phyloP scores from a whole-genome alignment of 2,888 invertebrate genomes.

The Trichogramma dendrolimi region DNA sequence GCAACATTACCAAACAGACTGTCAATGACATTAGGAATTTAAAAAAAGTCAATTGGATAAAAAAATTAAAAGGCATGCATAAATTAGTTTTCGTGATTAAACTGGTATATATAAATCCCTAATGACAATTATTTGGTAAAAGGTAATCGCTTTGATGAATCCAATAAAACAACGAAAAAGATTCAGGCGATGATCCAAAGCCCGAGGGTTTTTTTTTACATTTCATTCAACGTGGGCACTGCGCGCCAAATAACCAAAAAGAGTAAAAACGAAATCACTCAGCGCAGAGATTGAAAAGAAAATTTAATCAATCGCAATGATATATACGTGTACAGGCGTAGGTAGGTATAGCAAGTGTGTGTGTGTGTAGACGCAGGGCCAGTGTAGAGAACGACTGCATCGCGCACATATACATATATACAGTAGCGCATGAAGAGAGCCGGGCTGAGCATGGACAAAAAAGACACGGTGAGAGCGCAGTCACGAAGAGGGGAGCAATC shows the following conservation, averaged over 20 bases:
- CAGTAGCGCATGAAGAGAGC: no score
- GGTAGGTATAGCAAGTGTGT: constrained; percentile 21
- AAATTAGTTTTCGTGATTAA: no score
- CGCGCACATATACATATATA: no score
- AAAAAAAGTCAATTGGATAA: no score
- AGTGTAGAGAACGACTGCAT: no score
- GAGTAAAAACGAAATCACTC: constrained; percentile 5
- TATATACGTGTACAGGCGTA: constrained; percentile 27
- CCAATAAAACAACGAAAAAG: not conserved
- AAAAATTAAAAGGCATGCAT: no score
- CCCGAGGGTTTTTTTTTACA: no score
- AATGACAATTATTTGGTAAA: not conserved
- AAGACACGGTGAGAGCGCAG: not conserved
- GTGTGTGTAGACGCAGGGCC: not conserved
- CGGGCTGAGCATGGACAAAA: not conserved
- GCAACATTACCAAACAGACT: no score
- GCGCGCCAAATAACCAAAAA: not conserved
- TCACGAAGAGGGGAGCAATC: constrained; percentile 11
- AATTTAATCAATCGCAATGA: constrained; percentile 29
- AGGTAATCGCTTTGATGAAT: not conserved
- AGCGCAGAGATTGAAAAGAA: constrained; percentile 4
- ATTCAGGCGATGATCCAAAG: no score
- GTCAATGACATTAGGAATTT: no score
- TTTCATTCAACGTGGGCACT: no score
- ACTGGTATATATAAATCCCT: no score